These are phyloP conservation scores for Lycophotia porphyrea DNA, from an alignment of 2,888 invertebrate genomes.

Conservation along the genomic window DNA sequence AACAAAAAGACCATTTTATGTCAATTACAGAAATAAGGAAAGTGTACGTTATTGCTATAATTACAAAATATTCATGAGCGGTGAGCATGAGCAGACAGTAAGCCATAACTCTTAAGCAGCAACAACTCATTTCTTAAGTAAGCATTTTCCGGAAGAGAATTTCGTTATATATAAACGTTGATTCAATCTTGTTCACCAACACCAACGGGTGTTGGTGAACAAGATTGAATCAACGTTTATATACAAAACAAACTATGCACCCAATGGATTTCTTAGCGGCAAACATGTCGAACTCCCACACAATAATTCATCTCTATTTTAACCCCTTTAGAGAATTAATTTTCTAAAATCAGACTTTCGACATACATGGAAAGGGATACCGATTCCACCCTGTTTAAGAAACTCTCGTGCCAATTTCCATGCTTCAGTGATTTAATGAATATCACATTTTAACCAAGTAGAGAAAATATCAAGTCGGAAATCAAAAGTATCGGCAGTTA, in stretches of 20 bases:
- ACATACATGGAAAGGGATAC: too few relatives aligned
- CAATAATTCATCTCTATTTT: background rate
- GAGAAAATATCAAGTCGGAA: background rate
- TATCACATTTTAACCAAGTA: too few relatives aligned
- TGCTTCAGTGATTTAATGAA: background rate
- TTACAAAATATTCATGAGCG: constrained; percentile 49
- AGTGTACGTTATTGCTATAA: constrained; percentile 48
- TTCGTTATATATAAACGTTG: too few relatives aligned
- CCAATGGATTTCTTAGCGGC: background rate
- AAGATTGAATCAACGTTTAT: constrained; percentile 5
- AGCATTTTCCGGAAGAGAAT: constrained; percentile 46
- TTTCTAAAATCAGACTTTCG: background rate
- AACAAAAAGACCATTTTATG: constrained; percentile 8
- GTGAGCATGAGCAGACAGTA: constrained; percentile 12
- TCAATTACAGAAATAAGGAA: constrained; percentile 40
- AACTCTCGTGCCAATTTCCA: background rate
- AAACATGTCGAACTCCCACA: background rate
- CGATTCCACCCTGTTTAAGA: background rate
- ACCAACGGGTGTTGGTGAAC: background rate
- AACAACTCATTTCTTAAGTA: constrained; percentile 23
- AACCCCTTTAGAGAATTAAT: too few relatives aligned
- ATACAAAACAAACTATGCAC: background rate
- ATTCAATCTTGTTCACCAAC: too few relatives aligned
- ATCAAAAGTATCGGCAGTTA: background rate
- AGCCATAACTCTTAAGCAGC: constrained; percentile 24